Evolutionary conservation across 2,888 invertebrate species (phyloP), one percentile per base, ranked within the genome.

Genomic region (Sceliomorpha sp.): DNA sequence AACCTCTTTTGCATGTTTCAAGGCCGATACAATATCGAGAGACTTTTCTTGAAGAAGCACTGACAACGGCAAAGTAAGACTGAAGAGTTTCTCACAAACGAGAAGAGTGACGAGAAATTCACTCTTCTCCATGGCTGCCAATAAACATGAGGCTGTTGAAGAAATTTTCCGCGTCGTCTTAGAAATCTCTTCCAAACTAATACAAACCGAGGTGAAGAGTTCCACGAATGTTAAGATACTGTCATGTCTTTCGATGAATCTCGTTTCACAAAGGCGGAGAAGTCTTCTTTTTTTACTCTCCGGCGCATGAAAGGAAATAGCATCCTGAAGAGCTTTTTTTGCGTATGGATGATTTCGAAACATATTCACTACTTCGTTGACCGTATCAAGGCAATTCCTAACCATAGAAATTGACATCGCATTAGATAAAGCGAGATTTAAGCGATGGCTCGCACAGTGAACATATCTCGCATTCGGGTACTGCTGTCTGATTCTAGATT

Each of bases 361-460:
- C 9, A 51, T n/a, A 39, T 51, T 51, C 9, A 14, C 9, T 12
- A 39, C 17, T 39, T 51, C 27, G 9, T 39, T 29, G 13, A 51
- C 10, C 6, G 24, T 32, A 17, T 39, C 31, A 26, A 39, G 51
- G 12, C 39, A 51, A 8, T 51, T 39, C 29, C 20, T 5, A n/a
- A n/a, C n/a, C n/a, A n/a, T 10, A 29, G 51, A 20, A 14, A 29
- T 24, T 8, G 39, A 39, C 51, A 51, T 51, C 1, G 51, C 26
- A 39, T 39, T 39, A 6, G 51, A 51, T 15, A 78, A 58, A 0
- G 77, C 77, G 14, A 81, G 71, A 71, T 81, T 80, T 12, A 80
- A 68, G 64, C 69, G n/a, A n/a, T n/a, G n/a, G n/a, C n/a, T 64
- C 13, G 77, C 56, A 60, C 79, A 81, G 68, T 82, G 78, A 68